phyloP scores from a whole-genome alignment of 2,888 invertebrate genomes.

The Hirtodrosophila alboralis region DNA sequence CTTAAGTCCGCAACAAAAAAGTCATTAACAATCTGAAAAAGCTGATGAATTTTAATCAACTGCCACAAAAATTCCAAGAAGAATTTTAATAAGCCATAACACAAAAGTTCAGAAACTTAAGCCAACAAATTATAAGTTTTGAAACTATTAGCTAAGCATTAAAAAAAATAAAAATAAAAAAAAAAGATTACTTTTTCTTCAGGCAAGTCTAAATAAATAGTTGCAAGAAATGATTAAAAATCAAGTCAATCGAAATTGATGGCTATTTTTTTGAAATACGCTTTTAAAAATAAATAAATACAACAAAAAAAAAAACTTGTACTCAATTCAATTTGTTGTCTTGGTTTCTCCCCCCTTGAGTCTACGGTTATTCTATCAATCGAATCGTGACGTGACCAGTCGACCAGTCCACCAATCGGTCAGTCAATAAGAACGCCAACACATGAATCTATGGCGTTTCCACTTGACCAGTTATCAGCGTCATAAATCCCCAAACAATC shows the following conservation, averaged over 20 bases:
- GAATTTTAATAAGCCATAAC: conserved; percentile 32
- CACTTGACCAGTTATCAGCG: conserved; percentile 75
- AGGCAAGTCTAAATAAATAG: background rate
- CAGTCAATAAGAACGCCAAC: conserved; percentile 29
- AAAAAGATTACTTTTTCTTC: too few relatives aligned
- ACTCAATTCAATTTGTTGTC: conserved; percentile 25
- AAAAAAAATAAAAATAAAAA: too few relatives aligned
- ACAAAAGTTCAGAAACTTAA: conserved; percentile 7
- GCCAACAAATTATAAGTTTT: conserved; percentile 3
- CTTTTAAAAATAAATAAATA: too few relatives aligned
- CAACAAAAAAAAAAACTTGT: conserved; percentile 31
- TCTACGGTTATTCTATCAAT: conserved; percentile 61
- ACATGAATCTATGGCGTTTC: conserved; percentile 36
- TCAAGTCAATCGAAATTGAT: background rate
- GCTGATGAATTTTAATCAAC: conserved; percentile 7
- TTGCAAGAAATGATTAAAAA: background rate
- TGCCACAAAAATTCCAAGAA: conserved; percentile 5
- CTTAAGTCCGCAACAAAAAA: too few relatives aligned
- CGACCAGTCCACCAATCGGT: conserved; percentile 14
- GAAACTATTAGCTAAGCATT: background rate
- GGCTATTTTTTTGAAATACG: background rate
- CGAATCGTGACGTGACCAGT: conserved; percentile 62
- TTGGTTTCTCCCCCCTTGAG: conserved; percentile 9
- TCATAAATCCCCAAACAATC: conserved; percentile 74
- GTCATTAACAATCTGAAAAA: conserved; percentile 7